These are phyloP conservation scores for Bellardia bayeri DNA, from an alignment of 2,888 invertebrate species.

Conservation along the genomic window DNA sequence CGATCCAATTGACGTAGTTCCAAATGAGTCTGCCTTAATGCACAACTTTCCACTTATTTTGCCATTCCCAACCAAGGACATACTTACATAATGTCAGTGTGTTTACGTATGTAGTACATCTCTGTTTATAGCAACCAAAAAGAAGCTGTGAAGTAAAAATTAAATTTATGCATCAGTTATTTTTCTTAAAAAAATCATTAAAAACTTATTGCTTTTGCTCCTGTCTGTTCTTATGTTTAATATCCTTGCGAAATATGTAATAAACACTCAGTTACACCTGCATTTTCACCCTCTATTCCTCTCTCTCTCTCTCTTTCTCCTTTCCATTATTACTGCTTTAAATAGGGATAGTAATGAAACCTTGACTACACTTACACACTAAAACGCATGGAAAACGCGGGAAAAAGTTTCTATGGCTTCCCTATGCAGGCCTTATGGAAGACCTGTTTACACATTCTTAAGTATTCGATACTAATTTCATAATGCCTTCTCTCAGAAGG, in stretches of 20 bases:
- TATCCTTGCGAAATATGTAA: conserved; percentile 11
- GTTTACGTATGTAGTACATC: neutral
- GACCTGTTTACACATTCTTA: no score
- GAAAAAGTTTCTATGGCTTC: no score
- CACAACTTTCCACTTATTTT: neutral
- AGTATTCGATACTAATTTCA: no score
- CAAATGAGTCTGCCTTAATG: neutral
- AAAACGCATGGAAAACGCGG: no score
- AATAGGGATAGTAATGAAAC: neutral
- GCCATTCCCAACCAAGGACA: neutral
- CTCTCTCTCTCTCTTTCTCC: neutral
- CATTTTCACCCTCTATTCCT: neutral
- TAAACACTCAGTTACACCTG: conserved; percentile 1
- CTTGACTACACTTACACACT: neutral
- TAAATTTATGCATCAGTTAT: conserved; percentile 58
- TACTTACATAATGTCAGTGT: neutral
- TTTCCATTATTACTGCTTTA: neutral
- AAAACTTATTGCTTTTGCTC: conserved; percentile 49
- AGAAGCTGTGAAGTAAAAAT: conserved; percentile 64
- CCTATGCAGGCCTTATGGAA: no score
- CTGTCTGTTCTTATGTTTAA: conserved; percentile 11
- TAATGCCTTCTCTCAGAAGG: no score
- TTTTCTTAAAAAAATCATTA: conserved; percentile 25
- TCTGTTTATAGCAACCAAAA: neutral
- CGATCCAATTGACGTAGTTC: no score